These are phyloP conservation scores for Zaprionus ornatus DNA, from an alignment of 1,140 invertebrate genomes.

Conservation along the genomic window DNA sequence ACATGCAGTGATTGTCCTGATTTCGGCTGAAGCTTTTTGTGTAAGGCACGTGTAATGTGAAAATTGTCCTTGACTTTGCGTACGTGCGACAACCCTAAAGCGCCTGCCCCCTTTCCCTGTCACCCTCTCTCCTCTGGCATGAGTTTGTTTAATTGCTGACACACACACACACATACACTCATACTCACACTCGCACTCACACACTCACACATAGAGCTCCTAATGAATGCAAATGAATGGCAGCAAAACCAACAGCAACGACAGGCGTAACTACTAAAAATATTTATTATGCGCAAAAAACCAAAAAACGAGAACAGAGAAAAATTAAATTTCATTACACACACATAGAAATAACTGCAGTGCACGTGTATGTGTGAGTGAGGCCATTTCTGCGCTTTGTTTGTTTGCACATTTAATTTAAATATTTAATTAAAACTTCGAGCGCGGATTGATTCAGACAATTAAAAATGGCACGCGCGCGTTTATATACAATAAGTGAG, in stretches of 20 bases:
- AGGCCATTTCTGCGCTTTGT: slow-evolving; percentile 27
- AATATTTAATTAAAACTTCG: slow-evolving; percentile 80
- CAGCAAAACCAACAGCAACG: slow-evolving; percentile 41
- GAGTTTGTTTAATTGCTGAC: slow-evolving; percentile 71
- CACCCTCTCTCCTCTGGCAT: slow-evolving; percentile 2
- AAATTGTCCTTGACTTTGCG: slow-evolving; percentile 80
- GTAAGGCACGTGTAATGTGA: slow-evolving; percentile 62
- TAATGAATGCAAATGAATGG: slow-evolving; percentile 81
- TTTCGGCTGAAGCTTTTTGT: slow-evolving; percentile 34
- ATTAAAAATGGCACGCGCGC: slow-evolving; percentile 65
- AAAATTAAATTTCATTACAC: slow-evolving; percentile 57
- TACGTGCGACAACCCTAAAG: slow-evolving; percentile 17
- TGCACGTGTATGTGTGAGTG: slow-evolving; percentile 28
- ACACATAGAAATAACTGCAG: slow-evolving; percentile 24
- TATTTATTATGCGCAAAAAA: slow-evolving; percentile 75
- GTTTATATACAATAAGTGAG: not conserved
- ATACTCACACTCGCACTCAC: slow-evolving; percentile 34
- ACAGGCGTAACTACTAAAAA: slow-evolving; percentile 58
- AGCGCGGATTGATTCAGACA: slow-evolving; percentile 79
- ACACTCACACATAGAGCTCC: slow-evolving; percentile 27
- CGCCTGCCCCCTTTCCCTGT: slow-evolving; percentile 20
- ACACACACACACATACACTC: slow-evolving; percentile 29
- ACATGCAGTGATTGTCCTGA: slow-evolving; percentile 66
- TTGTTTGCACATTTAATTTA: slow-evolving; percentile 71
- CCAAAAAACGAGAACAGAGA: slow-evolving; percentile 16